These are phyloP conservation scores for Steromphala cineraria DNA, from an alignment of 2,888 invertebrate genomes.

Conservation along the genomic window DNA sequence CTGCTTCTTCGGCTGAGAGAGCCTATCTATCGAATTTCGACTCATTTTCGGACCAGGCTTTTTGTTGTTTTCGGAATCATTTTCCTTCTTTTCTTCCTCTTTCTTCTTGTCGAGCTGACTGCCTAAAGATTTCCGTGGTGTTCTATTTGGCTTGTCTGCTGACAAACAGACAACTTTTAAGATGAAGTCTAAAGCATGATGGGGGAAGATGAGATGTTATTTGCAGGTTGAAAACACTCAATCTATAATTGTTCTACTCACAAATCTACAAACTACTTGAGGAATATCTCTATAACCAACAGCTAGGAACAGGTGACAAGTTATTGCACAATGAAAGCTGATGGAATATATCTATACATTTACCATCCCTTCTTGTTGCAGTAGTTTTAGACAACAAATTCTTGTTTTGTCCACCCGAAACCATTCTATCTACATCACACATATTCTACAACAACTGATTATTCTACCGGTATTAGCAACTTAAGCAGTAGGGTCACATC, in stretches of 20 bases:
- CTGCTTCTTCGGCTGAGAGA: slow-evolving; percentile 39
- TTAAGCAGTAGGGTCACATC: too few species aligned
- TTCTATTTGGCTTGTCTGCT: slow-evolving; percentile 20
- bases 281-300: not conserved
- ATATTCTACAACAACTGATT: too few species aligned
- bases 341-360: too few species aligned
- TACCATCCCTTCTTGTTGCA: too few species aligned
- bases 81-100: slow-evolving; percentile 26
- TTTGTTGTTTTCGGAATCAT: slow-evolving; percentile 24
- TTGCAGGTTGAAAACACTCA: not conserved
- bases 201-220: not conserved
- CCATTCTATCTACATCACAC: too few species aligned
- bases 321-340: too few species aligned
- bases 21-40: slow-evolving; percentile 38
- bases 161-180: slow-evolving; percentile 18
- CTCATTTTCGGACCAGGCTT: slow-evolving; percentile 25
- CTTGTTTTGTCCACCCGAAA: too few species aligned
- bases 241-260: not conserved
- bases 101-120: slow-evolving; percentile 15
- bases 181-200: slow-evolving; percentile 12
- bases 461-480: too few species aligned
- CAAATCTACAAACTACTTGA: not conserved
- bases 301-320: not conserved
- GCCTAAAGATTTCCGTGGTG: slow-evolving; percentile 20
- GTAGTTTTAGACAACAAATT: too few species aligned